Base-by-base conservation (phyloP, 2,888 invertebrate genomes). In the Eupithecia subfuscata region DNA sequence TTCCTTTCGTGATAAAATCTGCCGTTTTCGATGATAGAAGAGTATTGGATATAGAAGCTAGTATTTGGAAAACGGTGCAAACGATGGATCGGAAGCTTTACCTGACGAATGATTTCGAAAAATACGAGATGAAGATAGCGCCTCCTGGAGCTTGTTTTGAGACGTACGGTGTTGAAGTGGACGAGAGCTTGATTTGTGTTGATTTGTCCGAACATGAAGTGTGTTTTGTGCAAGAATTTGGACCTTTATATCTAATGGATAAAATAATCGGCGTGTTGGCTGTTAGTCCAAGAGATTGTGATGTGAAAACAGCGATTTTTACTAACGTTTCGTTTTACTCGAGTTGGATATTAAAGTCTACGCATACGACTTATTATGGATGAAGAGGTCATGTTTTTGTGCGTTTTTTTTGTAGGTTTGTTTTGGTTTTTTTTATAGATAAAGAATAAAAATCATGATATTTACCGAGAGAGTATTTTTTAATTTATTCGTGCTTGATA, bases 181-280 rank as follows among this genome's bases (percentile, higher is more conserved):
- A 92, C 5, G 84, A 86, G 0, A 90, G 90, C 16, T 70, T 92
- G 70, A 86, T 94, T 0, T 94, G 94, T 69, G 81, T 92, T 0
- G 92, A 94, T 25, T 74, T 93, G 77, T 85, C 90, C 0, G 76
- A 81, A 0, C 83, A 92, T n/a, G 86, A 88, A 0, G 92, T 92
- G 25, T 94, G 94, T 74, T 94, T 94, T 18, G 77, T 90, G 0
- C 88, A 91, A 4, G 94, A 94, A 45, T 94, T 93, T 74, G 94
- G 94, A 0, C 94, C 94, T 0, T 64, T 94, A 1, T 94, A 84
- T 73, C 45, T 69, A 8, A 84, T 78, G 0, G 89, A 93, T 56
- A 92, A 88, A 68, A 78, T 94, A 2, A 88, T 90, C 0, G 94
- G 94, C 0, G 81, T 94, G 0, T 75, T 94, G 25, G 85, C 91